Conservation (phyloP, 2,797 vertebrate species). For the Falco columbarius region DNA sequence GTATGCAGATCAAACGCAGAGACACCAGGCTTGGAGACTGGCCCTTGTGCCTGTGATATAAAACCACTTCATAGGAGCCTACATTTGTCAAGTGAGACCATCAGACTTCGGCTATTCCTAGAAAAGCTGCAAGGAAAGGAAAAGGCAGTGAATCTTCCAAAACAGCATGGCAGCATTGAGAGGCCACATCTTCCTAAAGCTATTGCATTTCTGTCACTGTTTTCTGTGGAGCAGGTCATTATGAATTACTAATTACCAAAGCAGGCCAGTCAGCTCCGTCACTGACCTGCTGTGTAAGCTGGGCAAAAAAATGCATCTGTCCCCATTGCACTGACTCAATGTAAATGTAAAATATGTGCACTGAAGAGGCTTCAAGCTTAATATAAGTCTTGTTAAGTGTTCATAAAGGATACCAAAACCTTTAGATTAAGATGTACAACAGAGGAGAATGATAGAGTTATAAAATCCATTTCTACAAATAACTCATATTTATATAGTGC, state of each 20-base stretch:
- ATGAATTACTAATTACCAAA: constrained; percentile 16
- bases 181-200: not conserved
- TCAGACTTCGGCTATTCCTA: not conserved
- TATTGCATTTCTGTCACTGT: not conserved
- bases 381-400: constrained; percentile 44
- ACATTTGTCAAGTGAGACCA: not conserved
- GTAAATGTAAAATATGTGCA: constrained; percentile 21
- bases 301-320: not conserved
- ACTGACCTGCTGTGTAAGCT: constrained; percentile 12
- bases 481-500: constrained; percentile 58
- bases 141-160: not conserved
- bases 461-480: constrained; percentile 50
- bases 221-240: not conserved
- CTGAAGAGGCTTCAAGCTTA: constrained; percentile 33
- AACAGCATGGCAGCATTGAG: not conserved
- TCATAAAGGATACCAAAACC: constrained; percentile 31
- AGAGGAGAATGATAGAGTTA: constrained; percentile 45
- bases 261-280: not conserved
- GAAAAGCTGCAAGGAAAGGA: constrained; percentile 8
- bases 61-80: not conserved
- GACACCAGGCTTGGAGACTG: not conserved
- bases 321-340: not conserved
- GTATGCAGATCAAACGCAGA: not conserved
- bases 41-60: not conserved
- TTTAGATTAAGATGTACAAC: constrained; percentile 53